Percentiles rank a stretch among this genome's conserved stretches.
Conservation (phyloP, 2,113 vertebrate species). For the Anoplopoma fimbria region DNA sequence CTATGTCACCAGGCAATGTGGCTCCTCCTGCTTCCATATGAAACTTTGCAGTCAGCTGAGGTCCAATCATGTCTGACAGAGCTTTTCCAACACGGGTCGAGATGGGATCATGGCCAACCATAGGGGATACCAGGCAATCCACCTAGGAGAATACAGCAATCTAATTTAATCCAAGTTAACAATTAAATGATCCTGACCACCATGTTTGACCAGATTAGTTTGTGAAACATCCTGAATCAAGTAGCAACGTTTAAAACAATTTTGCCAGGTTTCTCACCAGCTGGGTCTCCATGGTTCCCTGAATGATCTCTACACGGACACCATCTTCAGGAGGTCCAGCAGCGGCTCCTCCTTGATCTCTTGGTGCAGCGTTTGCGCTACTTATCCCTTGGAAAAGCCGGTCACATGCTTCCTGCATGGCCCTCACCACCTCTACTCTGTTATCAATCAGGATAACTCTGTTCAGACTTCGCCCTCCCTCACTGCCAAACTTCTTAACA, state of each 20-base stretch:
- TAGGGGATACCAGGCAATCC: slow-evolving; percentile 72
- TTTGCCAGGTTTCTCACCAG: slow-evolving; percentile 57
- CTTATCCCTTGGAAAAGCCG: slow-evolving; percentile 12
- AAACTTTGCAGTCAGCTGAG: slow-evolving; percentile 52
- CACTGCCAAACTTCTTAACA: slow-evolving; percentile 54
- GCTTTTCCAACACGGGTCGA: slow-evolving; percentile 57
- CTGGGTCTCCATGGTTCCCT: slow-evolving; percentile 65
- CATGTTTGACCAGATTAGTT: neutral
- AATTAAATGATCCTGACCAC: neutral
- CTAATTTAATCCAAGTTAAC: neutral
- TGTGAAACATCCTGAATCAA: neutral
- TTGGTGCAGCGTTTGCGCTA: neutral
- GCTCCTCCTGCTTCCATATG: neutral
- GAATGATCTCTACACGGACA: slow-evolving; percentile 57
- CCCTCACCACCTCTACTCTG: slow-evolving; percentile 59
- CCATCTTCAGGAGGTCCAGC: slow-evolving; percentile 16
- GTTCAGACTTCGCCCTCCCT: slow-evolving; percentile 24
- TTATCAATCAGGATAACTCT: slow-evolving; percentile 69
- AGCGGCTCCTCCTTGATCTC: neutral
- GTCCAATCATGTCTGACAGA: slow-evolving; percentile 38
- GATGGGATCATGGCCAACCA: slow-evolving; percentile 50
- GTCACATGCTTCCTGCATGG: slow-evolving; percentile 66
- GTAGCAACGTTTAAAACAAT: neutral
- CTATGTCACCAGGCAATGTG: slow-evolving; percentile 37
- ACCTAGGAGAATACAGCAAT: slow-evolving; percentile 34